Evolutionary conservation across 1,140 invertebrate genomes (phyloP).

Genomic region (Oncopeltus fasciatus): DNA sequence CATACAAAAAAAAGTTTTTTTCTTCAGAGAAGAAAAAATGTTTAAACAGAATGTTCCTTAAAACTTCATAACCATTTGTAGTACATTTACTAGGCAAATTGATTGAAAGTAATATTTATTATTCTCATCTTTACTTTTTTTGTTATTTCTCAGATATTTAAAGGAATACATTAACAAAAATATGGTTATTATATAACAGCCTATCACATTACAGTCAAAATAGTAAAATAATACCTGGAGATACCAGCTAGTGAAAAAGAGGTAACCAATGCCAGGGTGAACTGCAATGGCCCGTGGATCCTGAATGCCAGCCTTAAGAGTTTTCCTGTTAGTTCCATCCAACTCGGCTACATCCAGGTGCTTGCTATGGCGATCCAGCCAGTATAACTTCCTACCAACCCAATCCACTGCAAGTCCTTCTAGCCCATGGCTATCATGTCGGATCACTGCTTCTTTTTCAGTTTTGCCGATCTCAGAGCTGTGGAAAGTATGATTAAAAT

Average conservation of each 20-base stretch:
- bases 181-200: too few species aligned
- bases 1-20: too few species aligned
- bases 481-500: slow-evolving; percentile 9
- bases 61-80: too few species aligned
- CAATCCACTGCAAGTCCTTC: slow-evolving; percentile 96
- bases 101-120: too few species aligned
- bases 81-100: too few species aligned
- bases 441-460: slow-evolving; percentile 66
- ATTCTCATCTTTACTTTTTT: too few species aligned
- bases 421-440: slow-evolving; percentile 83
- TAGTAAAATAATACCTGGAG: slow-evolving; percentile 49
- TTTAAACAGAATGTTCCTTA: too few species aligned
- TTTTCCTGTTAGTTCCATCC: slow-evolving; percentile 81
- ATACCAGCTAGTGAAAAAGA: slow-evolving; percentile 95
- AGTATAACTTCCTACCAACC: slow-evolving; percentile 91
- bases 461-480: slow-evolving; percentile 26
- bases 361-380: slow-evolving; percentile 90
- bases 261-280: slow-evolving; percentile 83
- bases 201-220: too few species aligned
- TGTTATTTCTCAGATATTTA: too few species aligned
- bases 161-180: too few species aligned
- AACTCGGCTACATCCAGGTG: slow-evolving; percentile 84
- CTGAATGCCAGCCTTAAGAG: slow-evolving; percentile 68
- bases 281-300: slow-evolving; percentile 89
- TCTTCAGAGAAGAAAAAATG: too few species aligned